A percentile compares a stretch with the other conserved stretches of the same genome.
Conservation (phyloP, 2,797 vertebrate species). For the Pyrrhura leucotis region DNA sequence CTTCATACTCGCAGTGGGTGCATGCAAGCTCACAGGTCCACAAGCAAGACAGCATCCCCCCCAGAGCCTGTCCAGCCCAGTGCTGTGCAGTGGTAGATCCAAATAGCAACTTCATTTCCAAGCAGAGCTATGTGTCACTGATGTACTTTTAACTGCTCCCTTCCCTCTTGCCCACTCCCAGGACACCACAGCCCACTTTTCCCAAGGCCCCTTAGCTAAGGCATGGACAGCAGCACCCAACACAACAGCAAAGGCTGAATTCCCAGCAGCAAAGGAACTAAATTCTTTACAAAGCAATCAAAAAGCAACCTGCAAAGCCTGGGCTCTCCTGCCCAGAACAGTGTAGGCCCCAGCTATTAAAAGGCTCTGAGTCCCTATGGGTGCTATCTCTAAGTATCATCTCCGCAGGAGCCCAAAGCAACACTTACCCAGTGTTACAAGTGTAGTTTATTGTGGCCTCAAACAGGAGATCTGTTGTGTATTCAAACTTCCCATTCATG, state of each 20-base stretch:
- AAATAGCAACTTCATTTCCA: neutral
- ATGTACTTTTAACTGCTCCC: rapidly evolving
- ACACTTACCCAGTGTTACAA: neutral
- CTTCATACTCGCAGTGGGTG: no score
- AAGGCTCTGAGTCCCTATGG: rapidly evolving
- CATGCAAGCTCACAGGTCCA: neutral
- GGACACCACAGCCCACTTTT: neutral
- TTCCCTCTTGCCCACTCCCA: neutral
- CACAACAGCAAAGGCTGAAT: neutral
- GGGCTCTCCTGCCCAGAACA: rapidly evolving
- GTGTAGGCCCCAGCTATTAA: neutral
- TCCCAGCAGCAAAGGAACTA: neutral
- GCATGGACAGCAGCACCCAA: rapidly evolving
- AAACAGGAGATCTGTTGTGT: rapidly evolving
- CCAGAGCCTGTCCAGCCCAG: rapidly evolving
- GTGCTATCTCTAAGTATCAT: neutral
- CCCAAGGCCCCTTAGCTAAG: neutral
- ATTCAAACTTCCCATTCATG: rapidly evolving
- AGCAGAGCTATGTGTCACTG: neutral
- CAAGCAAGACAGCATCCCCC: rapidly evolving
- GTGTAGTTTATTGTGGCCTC: neutral
- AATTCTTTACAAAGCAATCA: neutral
- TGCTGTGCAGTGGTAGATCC: rapidly evolving
- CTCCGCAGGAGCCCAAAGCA: neutral
- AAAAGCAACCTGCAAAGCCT: neutral